Conservation (phyloP, 2,113 vertebrate species). For the Serilophus lunatus region DNA sequence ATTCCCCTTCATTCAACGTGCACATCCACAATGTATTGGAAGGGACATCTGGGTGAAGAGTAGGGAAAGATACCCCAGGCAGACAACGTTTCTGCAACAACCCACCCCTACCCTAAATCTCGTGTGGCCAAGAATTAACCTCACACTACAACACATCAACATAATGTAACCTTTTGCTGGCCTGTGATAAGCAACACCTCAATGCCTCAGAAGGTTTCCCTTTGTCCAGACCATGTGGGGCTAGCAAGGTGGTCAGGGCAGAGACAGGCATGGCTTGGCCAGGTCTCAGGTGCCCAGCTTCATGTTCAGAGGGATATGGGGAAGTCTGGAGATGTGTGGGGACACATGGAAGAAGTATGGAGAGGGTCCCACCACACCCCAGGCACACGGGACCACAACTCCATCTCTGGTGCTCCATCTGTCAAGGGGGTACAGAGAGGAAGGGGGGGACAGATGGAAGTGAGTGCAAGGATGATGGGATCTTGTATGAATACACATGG, state of each 20-base stretch:
- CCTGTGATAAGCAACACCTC: too few species aligned
- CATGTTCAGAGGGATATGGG: rapidly evolving
- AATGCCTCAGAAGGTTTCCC: background rate
- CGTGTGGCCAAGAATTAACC: background rate
- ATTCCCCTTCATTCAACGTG: background rate
- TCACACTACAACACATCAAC: background rate
- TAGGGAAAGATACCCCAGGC: background rate
- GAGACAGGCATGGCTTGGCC: rapidly evolving
- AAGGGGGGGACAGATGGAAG: background rate
- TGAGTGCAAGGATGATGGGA: background rate
- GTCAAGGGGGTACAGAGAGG: background rate
- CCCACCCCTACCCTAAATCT: background rate
- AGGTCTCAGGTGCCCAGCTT: background rate
- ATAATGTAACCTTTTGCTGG: background rate
- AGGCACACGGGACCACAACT: background rate
- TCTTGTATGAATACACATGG: rapidly evolving
- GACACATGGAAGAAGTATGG: background rate
- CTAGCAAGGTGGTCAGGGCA: rapidly evolving
- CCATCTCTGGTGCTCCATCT: background rate
- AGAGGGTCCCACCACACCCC: background rate
- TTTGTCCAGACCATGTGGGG: rapidly evolving
- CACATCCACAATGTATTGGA: background rate
- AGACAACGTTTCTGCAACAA: background rate
- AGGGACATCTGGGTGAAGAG: background rate
- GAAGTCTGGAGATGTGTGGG: rapidly evolving